A percentile compares a stretch with the other conserved stretches of the same genome.
Conservation (phyloP, 2,113 vertebrate species). For the Ardeotis arabs region DNA sequence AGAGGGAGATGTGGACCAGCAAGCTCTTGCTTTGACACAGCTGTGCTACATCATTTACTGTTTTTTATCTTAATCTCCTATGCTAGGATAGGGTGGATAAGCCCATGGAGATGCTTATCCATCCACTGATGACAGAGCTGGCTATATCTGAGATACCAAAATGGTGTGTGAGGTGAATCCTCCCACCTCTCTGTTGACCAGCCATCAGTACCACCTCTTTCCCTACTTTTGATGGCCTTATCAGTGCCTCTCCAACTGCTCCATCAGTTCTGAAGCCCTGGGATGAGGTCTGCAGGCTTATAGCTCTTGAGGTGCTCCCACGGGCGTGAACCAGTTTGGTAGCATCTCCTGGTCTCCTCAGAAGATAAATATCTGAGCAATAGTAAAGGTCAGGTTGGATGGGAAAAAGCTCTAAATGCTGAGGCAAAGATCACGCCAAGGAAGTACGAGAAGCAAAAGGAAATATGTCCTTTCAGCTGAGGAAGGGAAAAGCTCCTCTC, state of each 20-base stretch:
- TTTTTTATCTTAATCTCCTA: background rate
- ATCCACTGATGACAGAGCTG: background rate
- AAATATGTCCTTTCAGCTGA: background rate
- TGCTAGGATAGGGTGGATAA: background rate
- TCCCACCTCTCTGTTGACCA: background rate
- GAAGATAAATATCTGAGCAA: background rate
- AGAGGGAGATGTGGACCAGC: background rate
- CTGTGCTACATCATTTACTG: background rate
- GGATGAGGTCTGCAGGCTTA: background rate
- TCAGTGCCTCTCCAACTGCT: background rate
- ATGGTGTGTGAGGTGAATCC: background rate
- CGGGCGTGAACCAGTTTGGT: background rate
- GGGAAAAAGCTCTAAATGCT: background rate
- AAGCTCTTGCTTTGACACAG: background rate
- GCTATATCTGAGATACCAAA: background rate
- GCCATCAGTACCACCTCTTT: background rate
- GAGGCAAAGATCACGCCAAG: background rate
- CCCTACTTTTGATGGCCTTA: background rate
- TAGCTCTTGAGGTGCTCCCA: background rate
- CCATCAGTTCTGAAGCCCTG: background rate
- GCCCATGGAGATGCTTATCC: background rate
- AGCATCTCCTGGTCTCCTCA: background rate
- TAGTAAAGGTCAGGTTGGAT: background rate
- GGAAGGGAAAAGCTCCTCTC: slow-evolving; percentile 28
- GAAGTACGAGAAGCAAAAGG: slow-evolving; percentile 26